A percentile compares a stretch with the other conserved stretches of the same genome.
These are phyloP conservation scores for Laticauda colubrina DNA, from an alignment of 2,113 vertebrate species.

Conservation along the genomic window DNA sequence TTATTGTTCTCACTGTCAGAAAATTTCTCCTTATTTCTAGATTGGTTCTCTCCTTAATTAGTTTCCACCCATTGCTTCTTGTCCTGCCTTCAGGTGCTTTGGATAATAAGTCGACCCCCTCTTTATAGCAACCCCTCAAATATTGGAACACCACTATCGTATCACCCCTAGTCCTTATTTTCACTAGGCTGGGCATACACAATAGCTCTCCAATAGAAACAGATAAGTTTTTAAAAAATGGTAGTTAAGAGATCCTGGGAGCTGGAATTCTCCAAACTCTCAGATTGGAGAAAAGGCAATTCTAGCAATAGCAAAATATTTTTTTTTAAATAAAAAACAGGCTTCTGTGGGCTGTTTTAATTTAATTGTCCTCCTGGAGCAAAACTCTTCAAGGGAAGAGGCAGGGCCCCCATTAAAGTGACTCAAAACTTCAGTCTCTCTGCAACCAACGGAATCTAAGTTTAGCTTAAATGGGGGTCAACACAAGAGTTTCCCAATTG, in stretches of 20 bases:
- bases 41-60: not conserved
- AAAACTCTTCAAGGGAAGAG: not conserved
- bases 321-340: not conserved
- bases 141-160: not conserved
- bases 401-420: not conserved
- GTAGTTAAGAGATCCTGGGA: not conserved
- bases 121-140: not conserved
- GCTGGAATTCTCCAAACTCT: not conserved
- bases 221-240: not conserved
- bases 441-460: not conserved
- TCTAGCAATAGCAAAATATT: not conserved
- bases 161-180: not conserved
- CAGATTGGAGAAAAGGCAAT: not conserved
- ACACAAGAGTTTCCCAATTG: not conserved
- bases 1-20: not conserved
- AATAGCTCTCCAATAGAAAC: not conserved
- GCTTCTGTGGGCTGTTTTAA: not conserved
- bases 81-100: not conserved
- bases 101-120: not conserved
- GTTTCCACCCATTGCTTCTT: not conserved
- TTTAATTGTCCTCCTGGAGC: not conserved
- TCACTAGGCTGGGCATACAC: not conserved
- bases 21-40: not conserved
- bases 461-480: not conserved
- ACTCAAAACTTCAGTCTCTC: not conserved